Evolutionary conservation across 2,797 vertebrate genomes (phyloP).

Genomic region (Pseudomugil gertrudae): DNA sequence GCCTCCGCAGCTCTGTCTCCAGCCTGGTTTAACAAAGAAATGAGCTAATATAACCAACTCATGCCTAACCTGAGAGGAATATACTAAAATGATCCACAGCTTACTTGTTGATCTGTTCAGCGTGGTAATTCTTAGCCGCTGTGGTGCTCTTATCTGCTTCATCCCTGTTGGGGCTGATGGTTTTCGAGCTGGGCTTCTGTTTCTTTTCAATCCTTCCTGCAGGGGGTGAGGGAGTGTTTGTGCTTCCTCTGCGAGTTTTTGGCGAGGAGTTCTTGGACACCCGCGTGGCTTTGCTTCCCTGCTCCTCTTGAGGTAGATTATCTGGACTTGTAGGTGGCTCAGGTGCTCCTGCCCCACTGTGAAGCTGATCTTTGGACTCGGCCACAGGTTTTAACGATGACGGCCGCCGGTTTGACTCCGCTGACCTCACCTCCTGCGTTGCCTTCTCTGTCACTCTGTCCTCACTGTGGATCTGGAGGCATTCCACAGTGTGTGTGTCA

Average conservation of each 20-base stretch:
- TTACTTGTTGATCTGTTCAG: conserved; percentile 82
- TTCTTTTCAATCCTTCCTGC: conserved; percentile 80
- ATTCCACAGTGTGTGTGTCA: conserved; percentile 77
- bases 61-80: too few species aligned
- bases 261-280: conserved; percentile 77
- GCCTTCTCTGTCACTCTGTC: conserved; percentile 71
- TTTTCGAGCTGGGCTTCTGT: conserved; percentile 76
- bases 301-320: conserved; percentile 84
- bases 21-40: conserved; percentile 62
- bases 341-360: conserved; percentile 38
- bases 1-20: conserved; percentile 82
- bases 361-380: conserved; percentile 69
- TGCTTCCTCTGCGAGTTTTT: conserved; percentile 70
- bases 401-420: conserved; percentile 62
- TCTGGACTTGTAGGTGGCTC: conserved; percentile 64
- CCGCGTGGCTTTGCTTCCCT: conserved; percentile 68
- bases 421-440: conserved; percentile 59
- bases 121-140: conserved; percentile 69
- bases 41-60: not conserved
- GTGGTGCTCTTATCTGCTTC: conserved; percentile 62
- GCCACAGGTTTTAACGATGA: conserved; percentile 52
- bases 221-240: conserved; percentile 69
- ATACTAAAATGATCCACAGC: not conserved
- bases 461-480: conserved; percentile 81
- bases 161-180: conserved; percentile 75